Evolutionary conservation across 2,797 vertebrate genomes (phyloP).

Genomic region (Bucorvus abyssinicus): DNA sequence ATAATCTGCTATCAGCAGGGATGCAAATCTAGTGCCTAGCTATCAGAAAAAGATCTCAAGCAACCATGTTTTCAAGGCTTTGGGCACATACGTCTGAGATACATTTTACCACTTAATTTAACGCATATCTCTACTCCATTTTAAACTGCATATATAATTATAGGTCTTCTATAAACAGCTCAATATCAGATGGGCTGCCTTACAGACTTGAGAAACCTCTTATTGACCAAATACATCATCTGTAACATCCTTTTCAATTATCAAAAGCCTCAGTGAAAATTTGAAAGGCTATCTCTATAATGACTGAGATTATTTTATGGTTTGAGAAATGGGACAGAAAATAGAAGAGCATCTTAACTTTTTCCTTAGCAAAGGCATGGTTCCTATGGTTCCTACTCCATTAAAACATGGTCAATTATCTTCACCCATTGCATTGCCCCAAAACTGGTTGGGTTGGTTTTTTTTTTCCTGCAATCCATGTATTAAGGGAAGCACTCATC

Average conservation of each 20-base stretch:
- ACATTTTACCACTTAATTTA: not conserved
- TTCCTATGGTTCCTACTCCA: not conserved
- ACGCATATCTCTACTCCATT: not conserved
- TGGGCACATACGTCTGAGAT: not conserved
- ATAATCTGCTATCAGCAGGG: not conserved
- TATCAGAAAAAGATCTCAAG: not conserved
- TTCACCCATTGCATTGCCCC: not conserved
- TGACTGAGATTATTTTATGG: not conserved
- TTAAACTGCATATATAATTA: not conserved
- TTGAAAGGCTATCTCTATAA: not conserved
- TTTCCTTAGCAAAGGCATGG: not conserved
- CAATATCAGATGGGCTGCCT: not conserved
- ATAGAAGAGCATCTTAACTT: not conserved
- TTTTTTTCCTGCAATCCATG: not conserved
- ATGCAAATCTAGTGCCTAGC: not conserved
- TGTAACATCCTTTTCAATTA: slow-evolving; percentile 7
- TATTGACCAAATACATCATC: slow-evolving; percentile 22
- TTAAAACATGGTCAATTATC: not conserved
- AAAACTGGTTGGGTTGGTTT: not conserved
- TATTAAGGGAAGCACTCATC: not conserved
- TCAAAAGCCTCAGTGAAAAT: slow-evolving; percentile 15
- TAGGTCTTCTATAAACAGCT: not conserved
- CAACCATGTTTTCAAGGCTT: not conserved
- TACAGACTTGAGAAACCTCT: not conserved
- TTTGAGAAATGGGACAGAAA: slow-evolving; percentile 4